Evolutionary conservation across 2,888 invertebrate species (phyloP).

Genomic region (Sceliomorpha sp.): DNA sequence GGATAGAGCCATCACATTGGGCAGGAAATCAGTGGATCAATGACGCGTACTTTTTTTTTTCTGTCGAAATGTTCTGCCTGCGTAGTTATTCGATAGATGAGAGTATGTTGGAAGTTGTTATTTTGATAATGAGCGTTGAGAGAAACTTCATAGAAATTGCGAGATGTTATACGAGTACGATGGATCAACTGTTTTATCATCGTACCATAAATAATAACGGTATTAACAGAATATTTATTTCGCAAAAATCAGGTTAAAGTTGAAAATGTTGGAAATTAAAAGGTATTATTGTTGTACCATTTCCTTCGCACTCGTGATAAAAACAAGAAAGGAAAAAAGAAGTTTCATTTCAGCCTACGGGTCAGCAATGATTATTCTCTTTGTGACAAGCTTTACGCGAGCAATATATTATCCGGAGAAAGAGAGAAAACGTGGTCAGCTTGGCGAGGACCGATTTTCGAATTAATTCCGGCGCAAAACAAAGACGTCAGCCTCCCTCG

Average conservation of each 20-base stretch:
- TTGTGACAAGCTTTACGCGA: conserved; percentile 27
- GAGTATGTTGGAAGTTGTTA: no score
- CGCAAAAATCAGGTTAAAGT: no score
- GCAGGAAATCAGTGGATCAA: conserved; percentile 34
- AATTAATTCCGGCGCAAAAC: conserved; percentile 57
- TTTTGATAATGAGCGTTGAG: no score
- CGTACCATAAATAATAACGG: no score
- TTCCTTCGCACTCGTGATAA: no score
- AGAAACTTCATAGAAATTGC: no score
- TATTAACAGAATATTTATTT: no score
- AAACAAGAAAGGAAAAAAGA: conserved; percentile 1
- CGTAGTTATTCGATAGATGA: no score
- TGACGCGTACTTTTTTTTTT: conserved; percentile 18
- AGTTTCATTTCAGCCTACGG: conserved; percentile 36
- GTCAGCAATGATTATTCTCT: conserved; percentile 43
- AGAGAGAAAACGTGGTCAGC: conserved; percentile 9
- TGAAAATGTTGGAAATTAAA: no score
- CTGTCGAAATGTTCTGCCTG: neutral
- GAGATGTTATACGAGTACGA: no score
- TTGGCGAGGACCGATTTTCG: conserved; percentile 31
- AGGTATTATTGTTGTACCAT: no score
- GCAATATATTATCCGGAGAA: conserved; percentile 36
- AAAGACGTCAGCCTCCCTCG: conserved; percentile 54
- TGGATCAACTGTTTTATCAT: no score
- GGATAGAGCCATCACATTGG: conserved; percentile 77